Evolutionary conservation across 1,140 invertebrate genomes (phyloP).

Genomic region (Saccostrea glomerata): DNA sequence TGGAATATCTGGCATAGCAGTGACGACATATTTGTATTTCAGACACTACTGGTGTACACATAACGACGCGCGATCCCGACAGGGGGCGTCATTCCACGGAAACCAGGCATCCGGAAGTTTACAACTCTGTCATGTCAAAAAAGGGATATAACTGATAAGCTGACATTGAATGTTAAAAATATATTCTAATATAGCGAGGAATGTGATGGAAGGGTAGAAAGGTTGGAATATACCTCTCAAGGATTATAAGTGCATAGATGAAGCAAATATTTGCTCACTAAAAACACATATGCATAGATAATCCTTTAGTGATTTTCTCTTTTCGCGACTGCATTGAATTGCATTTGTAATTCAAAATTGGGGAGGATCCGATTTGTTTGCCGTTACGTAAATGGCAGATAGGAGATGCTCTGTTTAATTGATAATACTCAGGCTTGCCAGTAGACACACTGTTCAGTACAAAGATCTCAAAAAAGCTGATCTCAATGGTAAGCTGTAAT

Average conservation of each 20-base stretch:
- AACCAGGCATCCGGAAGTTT: background rate
- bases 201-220: background rate
- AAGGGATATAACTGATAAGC: background rate
- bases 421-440: slow-evolving; percentile 9
- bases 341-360: background rate
- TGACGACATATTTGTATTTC: background rate
- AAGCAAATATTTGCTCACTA: slow-evolving; percentile 15
- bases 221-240: background rate
- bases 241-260: slow-evolving; percentile 21
- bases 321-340: slow-evolving; percentile 12
- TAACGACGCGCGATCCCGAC: background rate
- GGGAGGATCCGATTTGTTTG: slow-evolving; percentile 7
- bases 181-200: background rate
- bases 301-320: background rate
- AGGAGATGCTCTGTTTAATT: slow-evolving; percentile 31
- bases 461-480: slow-evolving; percentile 7
- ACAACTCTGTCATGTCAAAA: slow-evolving; percentile 9
- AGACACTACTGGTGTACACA: background rate
- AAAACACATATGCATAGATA: slow-evolving; percentile 17
- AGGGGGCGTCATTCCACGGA: background rate
- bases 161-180: background rate
- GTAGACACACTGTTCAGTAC: background rate
- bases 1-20: background rate
- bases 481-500: slow-evolving; percentile 28
- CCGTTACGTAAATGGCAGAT: slow-evolving; percentile 25